A percentile compares a stretch with the other conserved stretches of the same genome.
Evolutionary conservation across 64 coral and sea anemone species (phyloP).

Genomic region (Orbicella faveolata): DNA sequence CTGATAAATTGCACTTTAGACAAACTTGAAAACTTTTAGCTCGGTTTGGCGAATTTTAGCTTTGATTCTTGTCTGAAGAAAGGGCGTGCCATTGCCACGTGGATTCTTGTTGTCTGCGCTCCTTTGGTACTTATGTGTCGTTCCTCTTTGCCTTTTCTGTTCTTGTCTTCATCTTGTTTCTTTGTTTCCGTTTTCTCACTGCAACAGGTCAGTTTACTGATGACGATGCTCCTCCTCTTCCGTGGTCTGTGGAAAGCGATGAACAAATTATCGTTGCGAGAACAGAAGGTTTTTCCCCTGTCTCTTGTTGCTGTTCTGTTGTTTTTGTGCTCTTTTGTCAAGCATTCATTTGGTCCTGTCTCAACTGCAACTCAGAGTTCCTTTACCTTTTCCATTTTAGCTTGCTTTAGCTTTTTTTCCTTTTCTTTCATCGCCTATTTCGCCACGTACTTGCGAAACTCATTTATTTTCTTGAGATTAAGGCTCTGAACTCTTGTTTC

Average conservation of each 20-base stretch:
- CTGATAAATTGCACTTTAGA: no score
- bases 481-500: no score
- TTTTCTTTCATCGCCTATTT: background rate
- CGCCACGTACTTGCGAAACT: no score
- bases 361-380: background rate
- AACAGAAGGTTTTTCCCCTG: background rate
- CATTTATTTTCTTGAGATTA: no score
- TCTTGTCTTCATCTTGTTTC: background rate
- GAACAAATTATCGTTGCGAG: background rate
- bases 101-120: no score
- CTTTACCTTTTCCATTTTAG: background rate
- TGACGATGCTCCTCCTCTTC: slow-evolving; percentile 72
- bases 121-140: background rate
- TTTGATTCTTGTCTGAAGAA: no score
- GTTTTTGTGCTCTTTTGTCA: background rate
- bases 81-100: no score
- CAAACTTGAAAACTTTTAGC: no score
- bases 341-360: background rate
- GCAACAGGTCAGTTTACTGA: slow-evolving; percentile 68
- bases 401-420: background rate
- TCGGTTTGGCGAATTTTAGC: no score
- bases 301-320: background rate
- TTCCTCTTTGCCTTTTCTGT: background rate
- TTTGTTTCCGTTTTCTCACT: slow-evolving; percentile 5
- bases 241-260: slow-evolving; percentile 82